Conservation (phyloP, 2,888 invertebrate genomes). For the Noctua fimbriata region DNA sequence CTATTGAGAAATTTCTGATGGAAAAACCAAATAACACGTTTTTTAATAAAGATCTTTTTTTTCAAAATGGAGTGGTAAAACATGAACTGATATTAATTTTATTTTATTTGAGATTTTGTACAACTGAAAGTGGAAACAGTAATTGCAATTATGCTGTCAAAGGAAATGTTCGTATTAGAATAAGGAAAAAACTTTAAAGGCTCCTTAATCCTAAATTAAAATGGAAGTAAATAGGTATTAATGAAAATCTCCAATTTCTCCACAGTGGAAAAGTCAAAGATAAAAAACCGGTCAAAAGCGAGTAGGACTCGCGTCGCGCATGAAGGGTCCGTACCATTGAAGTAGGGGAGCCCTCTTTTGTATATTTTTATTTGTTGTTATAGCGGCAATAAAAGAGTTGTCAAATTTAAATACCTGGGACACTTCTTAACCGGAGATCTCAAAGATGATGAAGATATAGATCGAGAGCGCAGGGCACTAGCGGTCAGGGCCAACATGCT, state of each 20-base stretch:
- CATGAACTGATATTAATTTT: background rate
- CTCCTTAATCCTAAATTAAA: background rate
- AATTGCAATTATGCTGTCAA: slow-evolving; percentile 21
- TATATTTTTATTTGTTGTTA: no score
- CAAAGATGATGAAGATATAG: no score
- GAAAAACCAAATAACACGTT: background rate
- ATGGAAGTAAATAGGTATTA: background rate
- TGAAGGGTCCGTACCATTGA: no score
- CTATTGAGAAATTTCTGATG: background rate
- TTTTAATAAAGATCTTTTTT: background rate
- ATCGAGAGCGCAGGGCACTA: no score
- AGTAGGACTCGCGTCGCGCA: no score
- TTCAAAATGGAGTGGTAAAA: background rate
- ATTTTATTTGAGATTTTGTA: background rate
- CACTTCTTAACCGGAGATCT: no score
- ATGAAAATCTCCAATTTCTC: background rate
- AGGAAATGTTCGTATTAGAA: background rate
- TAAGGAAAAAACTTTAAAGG: background rate
- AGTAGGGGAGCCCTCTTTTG: no score
- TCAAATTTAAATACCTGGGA: no score
- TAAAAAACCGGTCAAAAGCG: background rate
- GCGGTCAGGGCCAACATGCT: no score
- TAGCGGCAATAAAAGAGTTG: no score
- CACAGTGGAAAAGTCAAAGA: background rate
- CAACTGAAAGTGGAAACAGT: background rate